A percentile compares a stretch with the other conserved stretches of the same genome.
These are phyloP conservation scores for Melopsittacus undulatus DNA, from an alignment of 2,797 vertebrate species.

Conservation along the genomic window DNA sequence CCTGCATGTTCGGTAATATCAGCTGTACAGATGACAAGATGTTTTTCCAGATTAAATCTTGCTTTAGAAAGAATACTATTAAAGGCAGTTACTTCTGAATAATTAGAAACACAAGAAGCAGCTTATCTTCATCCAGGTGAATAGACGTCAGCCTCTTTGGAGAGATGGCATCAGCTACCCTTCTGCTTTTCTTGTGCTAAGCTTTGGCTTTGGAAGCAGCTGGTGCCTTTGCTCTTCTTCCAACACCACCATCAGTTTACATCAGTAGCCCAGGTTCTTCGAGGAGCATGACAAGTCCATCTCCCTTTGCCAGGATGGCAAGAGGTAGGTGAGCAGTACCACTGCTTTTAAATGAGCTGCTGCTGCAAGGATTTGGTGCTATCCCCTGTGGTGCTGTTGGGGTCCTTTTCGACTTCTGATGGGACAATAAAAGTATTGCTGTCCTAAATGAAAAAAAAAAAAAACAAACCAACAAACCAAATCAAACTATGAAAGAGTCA, in stretches of 20 bases:
- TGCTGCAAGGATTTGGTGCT: not conserved
- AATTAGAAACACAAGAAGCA: conserved; percentile 60
- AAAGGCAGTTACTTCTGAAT: conserved; percentile 48
- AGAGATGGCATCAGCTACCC: not conserved
- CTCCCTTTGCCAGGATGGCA: not conserved
- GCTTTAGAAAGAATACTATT: conserved; percentile 25
- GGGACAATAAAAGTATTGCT: not conserved
- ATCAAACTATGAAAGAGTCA: not conserved
- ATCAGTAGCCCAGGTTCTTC: not conserved
- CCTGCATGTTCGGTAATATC: conserved; percentile 38
- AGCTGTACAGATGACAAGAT: conserved; percentile 39
- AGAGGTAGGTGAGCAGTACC: not conserved
- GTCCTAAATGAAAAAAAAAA: not conserved
- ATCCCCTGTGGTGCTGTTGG: not conserved
- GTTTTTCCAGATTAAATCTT: conserved; percentile 42
- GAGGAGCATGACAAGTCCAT: not conserved
- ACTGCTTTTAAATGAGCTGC: not conserved
- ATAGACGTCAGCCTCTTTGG: not conserved
- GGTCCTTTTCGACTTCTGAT: not conserved
- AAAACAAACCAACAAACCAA: no score
- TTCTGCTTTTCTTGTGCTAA: not conserved
- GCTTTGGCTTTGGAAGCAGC: not conserved
- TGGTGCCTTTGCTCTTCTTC: not conserved
- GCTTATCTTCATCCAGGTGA: conserved; percentile 37
- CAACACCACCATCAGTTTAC: not conserved